These are phyloP conservation scores for Dynastes maya DNA, from an alignment of 2,888 invertebrate species.

Conservation along the genomic window DNA sequence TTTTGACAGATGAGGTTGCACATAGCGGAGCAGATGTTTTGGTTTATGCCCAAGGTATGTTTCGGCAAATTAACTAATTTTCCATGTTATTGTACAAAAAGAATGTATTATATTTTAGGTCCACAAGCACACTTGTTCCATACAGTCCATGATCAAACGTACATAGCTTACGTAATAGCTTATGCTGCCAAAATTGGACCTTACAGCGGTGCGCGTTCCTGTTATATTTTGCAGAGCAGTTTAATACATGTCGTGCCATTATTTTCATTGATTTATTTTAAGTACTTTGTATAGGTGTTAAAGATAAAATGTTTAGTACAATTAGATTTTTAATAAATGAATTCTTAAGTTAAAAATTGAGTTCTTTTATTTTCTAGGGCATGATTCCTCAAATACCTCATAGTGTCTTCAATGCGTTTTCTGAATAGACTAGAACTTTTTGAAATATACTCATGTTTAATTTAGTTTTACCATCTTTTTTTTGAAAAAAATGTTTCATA, in stretches of 20 bases:
- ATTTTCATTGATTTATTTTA: not conserved
- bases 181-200: conserved; percentile 86
- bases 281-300: not conserved
- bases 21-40: conserved; percentile 91
- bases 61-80: no score
- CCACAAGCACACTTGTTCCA: conserved; percentile 92
- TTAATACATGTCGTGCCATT: not conserved
- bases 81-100: not conserved
- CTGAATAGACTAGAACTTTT: no score
- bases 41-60: conserved; percentile 83
- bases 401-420: no score
- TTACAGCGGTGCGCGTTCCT: conserved; percentile 36
- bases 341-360: not conserved
- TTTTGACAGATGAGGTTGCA: conserved; percentile 81
- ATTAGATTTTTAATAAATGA: not conserved
- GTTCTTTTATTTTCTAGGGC: no score
- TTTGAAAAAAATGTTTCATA: no score
- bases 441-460: no score
- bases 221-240: not conserved
- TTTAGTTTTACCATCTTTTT: no score
- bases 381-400: no score
- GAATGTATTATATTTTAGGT: conserved; percentile 73
- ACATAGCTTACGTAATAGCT: conserved; percentile 88
- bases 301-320: not conserved
- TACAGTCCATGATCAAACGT: conserved; percentile 92